Evolutionary conservation across 2,113 vertebrate genomes (phyloP).

Genomic region (Xiphophorus couchianus): DNA sequence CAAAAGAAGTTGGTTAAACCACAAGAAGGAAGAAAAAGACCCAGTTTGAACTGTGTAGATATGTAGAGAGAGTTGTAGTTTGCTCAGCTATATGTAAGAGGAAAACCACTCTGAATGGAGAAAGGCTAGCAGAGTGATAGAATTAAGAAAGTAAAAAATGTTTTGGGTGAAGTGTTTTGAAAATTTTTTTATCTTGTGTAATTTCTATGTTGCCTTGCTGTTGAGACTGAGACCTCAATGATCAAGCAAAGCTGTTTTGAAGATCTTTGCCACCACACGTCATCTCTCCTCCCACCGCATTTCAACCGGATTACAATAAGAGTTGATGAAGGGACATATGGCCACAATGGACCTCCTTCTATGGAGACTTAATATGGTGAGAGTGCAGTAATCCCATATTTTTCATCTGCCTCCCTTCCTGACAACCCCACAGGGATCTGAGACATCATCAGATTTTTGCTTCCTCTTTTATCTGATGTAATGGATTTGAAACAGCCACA

Average conservation of each 20-base stretch:
- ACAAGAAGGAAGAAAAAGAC: constrained; percentile 20
- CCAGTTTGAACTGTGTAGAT: constrained; percentile 39
- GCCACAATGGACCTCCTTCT: constrained; percentile 48
- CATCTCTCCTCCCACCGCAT: constrained; percentile 13
- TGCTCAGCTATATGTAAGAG: constrained; percentile 56
- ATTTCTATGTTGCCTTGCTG: constrained; percentile 30
- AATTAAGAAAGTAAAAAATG: constrained; percentile 70
- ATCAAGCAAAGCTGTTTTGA: neutral
- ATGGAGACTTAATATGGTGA: constrained; percentile 64
- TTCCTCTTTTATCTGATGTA: constrained; percentile 75
- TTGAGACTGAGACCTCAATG: constrained; percentile 28
- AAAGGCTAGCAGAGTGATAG: constrained; percentile 57
- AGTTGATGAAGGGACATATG: constrained; percentile 59
- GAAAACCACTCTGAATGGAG: constrained; percentile 65
- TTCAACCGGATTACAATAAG: constrained; percentile 64
- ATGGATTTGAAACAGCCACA: constrained; percentile 78
- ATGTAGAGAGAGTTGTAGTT: constrained; percentile 46
- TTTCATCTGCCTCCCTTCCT: constrained; percentile 59
- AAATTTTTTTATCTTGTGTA: constrained; percentile 29
- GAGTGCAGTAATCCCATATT: constrained; percentile 62
- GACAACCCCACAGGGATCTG: constrained; percentile 58
- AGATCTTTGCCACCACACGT: neutral
- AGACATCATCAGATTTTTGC: constrained; percentile 58
- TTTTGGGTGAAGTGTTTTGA: constrained; percentile 63
- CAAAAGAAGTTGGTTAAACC: constrained; percentile 7